Percentiles rank a stretch among this genome's conserved stretches.
Conservation (phyloP, 2,113 vertebrate species). For the Gymnogyps californianus region DNA sequence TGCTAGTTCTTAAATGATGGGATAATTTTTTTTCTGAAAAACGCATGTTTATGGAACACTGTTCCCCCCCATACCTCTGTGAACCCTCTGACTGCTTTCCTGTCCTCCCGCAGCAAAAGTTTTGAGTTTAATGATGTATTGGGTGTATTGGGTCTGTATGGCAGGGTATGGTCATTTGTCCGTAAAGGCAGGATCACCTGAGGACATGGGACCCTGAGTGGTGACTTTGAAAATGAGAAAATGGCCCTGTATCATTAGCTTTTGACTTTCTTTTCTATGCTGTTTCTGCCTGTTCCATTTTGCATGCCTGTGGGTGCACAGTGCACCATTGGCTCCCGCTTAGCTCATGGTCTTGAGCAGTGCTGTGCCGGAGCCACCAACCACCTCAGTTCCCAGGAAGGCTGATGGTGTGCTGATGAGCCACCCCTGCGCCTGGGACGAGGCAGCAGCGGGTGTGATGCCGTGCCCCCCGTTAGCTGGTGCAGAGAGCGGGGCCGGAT, state of each 20-base stretch:
- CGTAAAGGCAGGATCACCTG: background rate
- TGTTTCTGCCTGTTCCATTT: background rate
- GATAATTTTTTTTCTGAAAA: background rate
- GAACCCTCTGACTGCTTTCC: background rate
- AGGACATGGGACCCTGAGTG: background rate
- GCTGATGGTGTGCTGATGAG: background rate
- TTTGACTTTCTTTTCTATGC: background rate
- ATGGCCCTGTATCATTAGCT: background rate
- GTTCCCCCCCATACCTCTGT: rapidly evolving
- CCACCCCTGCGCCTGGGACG: background rate
- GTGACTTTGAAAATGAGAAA: background rate
- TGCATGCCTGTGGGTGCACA: background rate
- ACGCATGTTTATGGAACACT: background rate
- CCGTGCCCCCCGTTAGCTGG: too few species aligned
- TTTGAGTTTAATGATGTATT: background rate
- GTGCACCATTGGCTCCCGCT: too few species aligned
- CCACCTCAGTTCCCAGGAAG: background rate
- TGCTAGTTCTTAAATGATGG: background rate
- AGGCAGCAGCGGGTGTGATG: background rate
- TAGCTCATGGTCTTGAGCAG: background rate
- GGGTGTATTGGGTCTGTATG: background rate
- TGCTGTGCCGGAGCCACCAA: background rate
- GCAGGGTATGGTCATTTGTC: background rate
- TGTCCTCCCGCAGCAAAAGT: background rate
- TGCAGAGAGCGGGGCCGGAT: too few species aligned